Evolutionary conservation across 1,140 invertebrate genomes (phyloP).

Genomic region (Araneus ventricosus): DNA sequence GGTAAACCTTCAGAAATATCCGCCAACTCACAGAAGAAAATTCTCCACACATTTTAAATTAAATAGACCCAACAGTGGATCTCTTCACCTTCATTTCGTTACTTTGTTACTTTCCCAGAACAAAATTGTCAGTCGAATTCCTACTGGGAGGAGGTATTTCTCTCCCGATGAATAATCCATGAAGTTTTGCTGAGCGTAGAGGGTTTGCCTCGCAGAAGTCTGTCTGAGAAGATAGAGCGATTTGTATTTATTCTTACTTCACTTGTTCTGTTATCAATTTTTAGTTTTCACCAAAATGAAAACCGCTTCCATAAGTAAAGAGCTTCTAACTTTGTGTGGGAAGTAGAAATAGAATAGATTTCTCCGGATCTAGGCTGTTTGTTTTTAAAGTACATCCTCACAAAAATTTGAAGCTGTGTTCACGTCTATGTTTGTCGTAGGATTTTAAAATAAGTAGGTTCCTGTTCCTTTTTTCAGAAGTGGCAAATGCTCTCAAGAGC

Average conservation of each 20-base stretch:
- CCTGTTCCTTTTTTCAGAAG: too few relatives aligned
- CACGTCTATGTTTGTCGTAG: neutral
- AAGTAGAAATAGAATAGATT: neutral
- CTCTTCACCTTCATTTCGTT: neutral
- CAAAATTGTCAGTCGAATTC: neutral
- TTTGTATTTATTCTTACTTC: conserved; percentile 24
- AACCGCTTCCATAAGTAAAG: conserved; percentile 7
- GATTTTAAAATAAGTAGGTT: too few relatives aligned
- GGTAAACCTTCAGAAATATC: too few relatives aligned
- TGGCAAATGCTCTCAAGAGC: too few relatives aligned
- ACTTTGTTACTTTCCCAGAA: neutral
- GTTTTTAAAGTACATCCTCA: neutral
- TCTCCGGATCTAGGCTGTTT: neutral
- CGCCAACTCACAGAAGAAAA: neutral
- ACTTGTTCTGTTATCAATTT: conserved; percentile 32
- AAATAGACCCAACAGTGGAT: neutral
- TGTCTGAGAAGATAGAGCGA: neutral
- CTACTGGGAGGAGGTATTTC: neutral
- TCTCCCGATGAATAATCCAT: conserved; percentile 4
- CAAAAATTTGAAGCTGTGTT: neutral
- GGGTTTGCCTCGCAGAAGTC: neutral
- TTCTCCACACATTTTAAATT: neutral
- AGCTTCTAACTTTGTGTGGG: neutral
- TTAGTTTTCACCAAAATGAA: conserved; percentile 15
- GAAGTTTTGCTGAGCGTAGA: neutral